Evolutionary conservation across 2,113 vertebrate genomes (phyloP).

Genomic region (Saimiri boliviensis): DNA sequence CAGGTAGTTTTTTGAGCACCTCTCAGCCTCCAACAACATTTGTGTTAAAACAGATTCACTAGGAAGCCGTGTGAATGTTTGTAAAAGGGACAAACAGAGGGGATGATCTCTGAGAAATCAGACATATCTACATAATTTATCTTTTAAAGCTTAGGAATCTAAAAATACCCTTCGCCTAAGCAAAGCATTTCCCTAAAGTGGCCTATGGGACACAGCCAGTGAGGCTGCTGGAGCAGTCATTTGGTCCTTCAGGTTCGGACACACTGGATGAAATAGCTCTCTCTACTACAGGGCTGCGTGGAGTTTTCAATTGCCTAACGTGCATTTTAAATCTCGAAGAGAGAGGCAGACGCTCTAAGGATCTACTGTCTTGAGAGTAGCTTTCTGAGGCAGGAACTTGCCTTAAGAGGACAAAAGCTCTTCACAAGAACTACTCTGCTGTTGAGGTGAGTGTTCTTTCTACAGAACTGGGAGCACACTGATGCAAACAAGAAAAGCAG

Average conservation of each 20-base stretch:
- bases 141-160: not conserved
- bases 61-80: not conserved
- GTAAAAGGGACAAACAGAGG: not conserved
- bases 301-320: not conserved
- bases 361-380: not conserved
- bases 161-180: not conserved
- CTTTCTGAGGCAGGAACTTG: not conserved
- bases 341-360: not conserved
- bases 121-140: not conserved
- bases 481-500: not conserved
- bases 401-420: not conserved
- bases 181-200: too few species aligned
- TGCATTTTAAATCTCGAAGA: not conserved
- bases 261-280: not conserved
- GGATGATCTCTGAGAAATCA: not conserved
- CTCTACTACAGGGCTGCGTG: not conserved
- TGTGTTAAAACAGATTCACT: not conserved
- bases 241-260: not conserved
- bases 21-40: not conserved
- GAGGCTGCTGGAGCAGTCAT: not conserved
- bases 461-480: rapidly evolving
- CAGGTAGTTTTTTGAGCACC: not conserved
- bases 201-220: not conserved
- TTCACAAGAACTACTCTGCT: not conserved
- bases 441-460: not conserved